Evolutionary conservation across 2,113 vertebrate species (phyloP).

Genomic region (Nycticryphes semicollaris): DNA sequence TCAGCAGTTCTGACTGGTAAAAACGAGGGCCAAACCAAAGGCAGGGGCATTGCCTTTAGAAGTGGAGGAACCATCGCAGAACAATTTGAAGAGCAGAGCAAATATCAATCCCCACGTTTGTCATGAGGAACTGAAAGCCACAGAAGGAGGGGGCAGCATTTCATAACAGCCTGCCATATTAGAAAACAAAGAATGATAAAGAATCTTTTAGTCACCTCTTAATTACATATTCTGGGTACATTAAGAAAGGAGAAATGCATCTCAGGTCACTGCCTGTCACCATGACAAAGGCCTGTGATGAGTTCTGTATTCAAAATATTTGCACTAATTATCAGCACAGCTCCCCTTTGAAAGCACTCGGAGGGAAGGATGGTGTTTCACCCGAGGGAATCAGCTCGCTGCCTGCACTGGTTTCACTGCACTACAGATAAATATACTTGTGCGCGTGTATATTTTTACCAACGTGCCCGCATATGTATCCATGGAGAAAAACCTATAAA

Average conservation of each 20-base stretch:
- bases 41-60: background rate
- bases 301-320: constrained; percentile 68
- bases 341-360: constrained; percentile 23
- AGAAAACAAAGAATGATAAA: constrained; percentile 46
- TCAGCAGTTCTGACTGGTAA: fast-evolving
- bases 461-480: constrained; percentile 37
- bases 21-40: fast-evolving
- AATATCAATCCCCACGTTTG: background rate
- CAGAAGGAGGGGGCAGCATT: constrained; percentile 36
- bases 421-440: constrained; percentile 45
- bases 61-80: background rate
- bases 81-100: background rate
- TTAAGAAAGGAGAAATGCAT: constrained; percentile 39
- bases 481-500: constrained; percentile 67
- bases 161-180: constrained; percentile 24
- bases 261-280: constrained; percentile 61
- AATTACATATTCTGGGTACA: constrained; percentile 39
- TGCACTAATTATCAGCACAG: constrained; percentile 54
- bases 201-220: constrained; percentile 58
- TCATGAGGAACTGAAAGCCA: background rate
- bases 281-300: constrained; percentile 38
- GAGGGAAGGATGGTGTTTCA: constrained; percentile 18
- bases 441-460: constrained; percentile 55
- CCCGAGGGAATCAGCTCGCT: constrained; percentile 31
- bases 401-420: background rate